Evolutionary conservation across 2,113 vertebrate genomes (phyloP).

Genomic region (Cathartes aura): DNA sequence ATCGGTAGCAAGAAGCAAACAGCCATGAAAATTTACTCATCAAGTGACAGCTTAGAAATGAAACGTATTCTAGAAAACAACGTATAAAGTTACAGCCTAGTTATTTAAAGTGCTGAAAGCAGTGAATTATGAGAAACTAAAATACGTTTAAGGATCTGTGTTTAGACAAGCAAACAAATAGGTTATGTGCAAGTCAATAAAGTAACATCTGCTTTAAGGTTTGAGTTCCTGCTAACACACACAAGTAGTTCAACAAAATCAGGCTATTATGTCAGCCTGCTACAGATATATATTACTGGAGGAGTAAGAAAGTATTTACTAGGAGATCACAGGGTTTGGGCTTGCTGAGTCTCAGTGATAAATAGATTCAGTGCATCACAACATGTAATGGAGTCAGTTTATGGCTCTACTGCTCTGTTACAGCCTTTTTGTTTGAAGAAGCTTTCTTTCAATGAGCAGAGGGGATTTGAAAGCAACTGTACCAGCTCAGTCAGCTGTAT

Average conservation of each 20-base stretch:
- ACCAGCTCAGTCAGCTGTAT: neutral
- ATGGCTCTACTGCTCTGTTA: neutral
- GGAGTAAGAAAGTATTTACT: neutral
- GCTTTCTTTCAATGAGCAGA: neutral
- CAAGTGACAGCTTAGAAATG: neutral
- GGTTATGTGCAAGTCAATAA: neutral
- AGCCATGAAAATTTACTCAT: neutral
- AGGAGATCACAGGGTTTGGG: neutral
- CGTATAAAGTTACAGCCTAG: neutral
- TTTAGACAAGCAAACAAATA: neutral
- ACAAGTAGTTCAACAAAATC: neutral
- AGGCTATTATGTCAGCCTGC: neutral
- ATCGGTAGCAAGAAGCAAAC: neutral
- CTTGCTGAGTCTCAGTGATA: neutral
- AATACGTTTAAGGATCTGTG: neutral
- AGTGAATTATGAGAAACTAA: neutral
- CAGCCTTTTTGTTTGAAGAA: neutral
- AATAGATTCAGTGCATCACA: neutral
- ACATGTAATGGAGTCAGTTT: accelerated
- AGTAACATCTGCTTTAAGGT: neutral
- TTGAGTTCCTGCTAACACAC: neutral
- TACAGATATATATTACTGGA: too few relatives aligned
- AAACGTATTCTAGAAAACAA: neutral
- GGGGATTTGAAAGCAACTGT: neutral
- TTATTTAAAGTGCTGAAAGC: neutral